Evolutionary conservation across 2,888 invertebrate species (phyloP).

Genomic region (Epirrhoe alternata): DNA sequence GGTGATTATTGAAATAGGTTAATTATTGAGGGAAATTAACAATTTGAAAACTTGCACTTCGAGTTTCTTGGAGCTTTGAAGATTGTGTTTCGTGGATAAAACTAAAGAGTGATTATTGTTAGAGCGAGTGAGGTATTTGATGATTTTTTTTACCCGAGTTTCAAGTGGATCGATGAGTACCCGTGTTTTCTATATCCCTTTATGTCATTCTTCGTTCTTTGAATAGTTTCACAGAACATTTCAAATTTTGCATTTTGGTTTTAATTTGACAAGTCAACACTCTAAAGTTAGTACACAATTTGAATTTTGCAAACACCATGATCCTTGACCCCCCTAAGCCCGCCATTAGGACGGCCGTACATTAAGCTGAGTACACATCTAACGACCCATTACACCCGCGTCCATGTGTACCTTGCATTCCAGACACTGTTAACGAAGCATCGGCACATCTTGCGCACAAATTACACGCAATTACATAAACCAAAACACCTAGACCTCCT

Average conservation of each 20-base stretch:
- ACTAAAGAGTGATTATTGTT: not conserved
- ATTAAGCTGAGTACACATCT: constrained; percentile 34
- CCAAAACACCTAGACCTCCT: constrained; percentile 47
- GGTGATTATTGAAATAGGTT: constrained; percentile 39
- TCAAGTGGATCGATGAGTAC: no score
- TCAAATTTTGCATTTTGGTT: not conserved
- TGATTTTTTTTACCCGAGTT: not conserved
- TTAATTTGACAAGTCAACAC: not conserved
- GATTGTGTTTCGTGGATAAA: not conserved
- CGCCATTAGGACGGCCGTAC: constrained; percentile 38
- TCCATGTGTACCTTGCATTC: constrained; percentile 35
- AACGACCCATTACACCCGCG: constrained; percentile 34
- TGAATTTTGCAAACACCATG: constrained; percentile 29
- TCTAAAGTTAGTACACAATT: constrained; percentile 22
- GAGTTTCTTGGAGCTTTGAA: constrained; percentile 6
- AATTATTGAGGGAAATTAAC: constrained; percentile 39
- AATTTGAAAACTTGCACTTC: constrained; percentile 27
- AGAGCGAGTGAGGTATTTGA: not conserved
- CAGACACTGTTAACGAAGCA: constrained; percentile 60
- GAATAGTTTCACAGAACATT: not conserved
- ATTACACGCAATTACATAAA: constrained; percentile 55
- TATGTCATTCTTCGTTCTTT: not conserved
- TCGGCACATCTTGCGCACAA: constrained; percentile 66
- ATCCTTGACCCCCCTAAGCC: constrained; percentile 34
- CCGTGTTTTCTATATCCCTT: not conserved